phyloP scores from a whole-genome alignment of 2,113 vertebrate genomes.

The Gracilinanus agilis region DNA sequence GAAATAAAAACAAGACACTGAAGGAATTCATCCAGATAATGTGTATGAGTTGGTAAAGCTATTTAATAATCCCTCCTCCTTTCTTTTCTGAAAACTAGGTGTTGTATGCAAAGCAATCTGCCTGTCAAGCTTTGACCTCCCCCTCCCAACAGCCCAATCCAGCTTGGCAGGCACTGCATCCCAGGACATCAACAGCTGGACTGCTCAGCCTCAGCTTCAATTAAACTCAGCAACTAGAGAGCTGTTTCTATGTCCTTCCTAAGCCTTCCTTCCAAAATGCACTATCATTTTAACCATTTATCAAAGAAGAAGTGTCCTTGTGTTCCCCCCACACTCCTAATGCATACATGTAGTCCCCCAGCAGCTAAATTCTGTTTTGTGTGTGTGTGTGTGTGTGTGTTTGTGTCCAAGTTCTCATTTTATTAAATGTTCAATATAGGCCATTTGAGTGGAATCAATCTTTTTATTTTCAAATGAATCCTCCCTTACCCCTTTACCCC shows the following conservation, averaged over 20 bases:
- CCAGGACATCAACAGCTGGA: not conserved
- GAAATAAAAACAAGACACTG: slow-evolving; percentile 54
- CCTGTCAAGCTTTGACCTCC: no score
- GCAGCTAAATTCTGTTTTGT: not conserved
- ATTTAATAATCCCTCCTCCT: not conserved
- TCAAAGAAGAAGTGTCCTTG: not conserved
- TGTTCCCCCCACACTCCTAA: not conserved
- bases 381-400: no score
- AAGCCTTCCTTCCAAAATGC: not conserved
- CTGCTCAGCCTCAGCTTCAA: not conserved
- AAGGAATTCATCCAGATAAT: not conserved
- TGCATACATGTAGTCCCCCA: not conserved
- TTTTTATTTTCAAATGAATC: not conserved
- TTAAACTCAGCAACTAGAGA: not conserved
- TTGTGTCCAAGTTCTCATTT: not conserved
- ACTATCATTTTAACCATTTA: not conserved
- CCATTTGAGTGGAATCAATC: not conserved
- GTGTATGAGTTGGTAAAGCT: not conserved
- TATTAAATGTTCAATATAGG: not conserved
- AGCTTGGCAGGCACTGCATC: not conserved
- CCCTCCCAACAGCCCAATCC: not conserved
- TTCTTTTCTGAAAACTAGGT: not conserved
- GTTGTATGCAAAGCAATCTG: not conserved
- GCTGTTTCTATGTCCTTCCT: not conserved
- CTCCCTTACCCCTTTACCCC: not conserved